Base-by-base conservation (phyloP, 2,888 invertebrate genomes). In the Pseudoips prasinana region DNA sequence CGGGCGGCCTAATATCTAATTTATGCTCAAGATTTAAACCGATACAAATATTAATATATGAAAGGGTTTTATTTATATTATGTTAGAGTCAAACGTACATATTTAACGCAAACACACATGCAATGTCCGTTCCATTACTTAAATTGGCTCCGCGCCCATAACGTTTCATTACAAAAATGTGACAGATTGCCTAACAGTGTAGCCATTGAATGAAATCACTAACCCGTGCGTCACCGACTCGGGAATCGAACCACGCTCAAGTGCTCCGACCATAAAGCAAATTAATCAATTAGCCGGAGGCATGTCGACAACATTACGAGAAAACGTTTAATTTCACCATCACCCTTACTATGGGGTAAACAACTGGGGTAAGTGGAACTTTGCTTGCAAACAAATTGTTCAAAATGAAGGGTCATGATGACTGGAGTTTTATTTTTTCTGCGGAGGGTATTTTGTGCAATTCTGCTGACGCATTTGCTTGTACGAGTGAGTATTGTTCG, bases 281-380 rank as follows among this genome's bases (percentile, higher is more conserved):
- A 88, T 87, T 88, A 88, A 87, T 88, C 87, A 88, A 88, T 88
- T 88, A 88, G 82, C 74, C 56, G 75, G 76, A 84, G 87, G 87
- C 86, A 84, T 85, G 87, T 87, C 87, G 84, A 81, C 83, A 82
- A 73, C 82, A 82, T 86, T 85, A 83, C 80, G 71, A 79, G n/a
- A 75, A 75, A 79, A 83, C 86, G 78, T 85, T 88, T 86, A 86
- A 86, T 85, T 85, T 78, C 68, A 51, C 43, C 53, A 57, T 54
- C 55, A 74, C 69, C 74, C 76, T 71, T 65, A 68, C 76, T 63
- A 67, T 44, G 38, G 61, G 59, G 57, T 64, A 53, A 60, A 59
- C 43, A 54, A 47, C 73, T 59, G 47, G 45, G 39, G 20, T 63
- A 62, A 42, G 11, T 39, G 50, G 74, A 63, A 1, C 71, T 43